A percentile compares a stretch with the other conserved stretches of the same genome.
phyloP scores from a whole-genome alignment of 2,113 vertebrate species.

The Rhea americana region DNA sequence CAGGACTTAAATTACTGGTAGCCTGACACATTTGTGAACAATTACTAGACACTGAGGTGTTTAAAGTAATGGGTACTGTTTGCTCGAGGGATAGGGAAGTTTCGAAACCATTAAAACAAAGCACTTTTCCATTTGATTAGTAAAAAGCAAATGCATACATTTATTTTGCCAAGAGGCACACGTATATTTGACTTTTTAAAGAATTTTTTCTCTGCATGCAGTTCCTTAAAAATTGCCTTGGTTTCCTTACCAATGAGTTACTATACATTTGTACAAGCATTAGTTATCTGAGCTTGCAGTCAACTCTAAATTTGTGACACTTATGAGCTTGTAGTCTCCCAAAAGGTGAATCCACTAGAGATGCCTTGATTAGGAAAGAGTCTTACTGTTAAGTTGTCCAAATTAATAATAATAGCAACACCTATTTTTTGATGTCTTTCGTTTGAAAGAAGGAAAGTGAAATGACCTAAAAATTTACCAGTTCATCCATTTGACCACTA shows the following conservation, averaged over 20 bases:
- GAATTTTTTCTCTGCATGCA: conserved; percentile 28
- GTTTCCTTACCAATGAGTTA: conserved; percentile 38
- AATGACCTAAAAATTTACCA: not conserved
- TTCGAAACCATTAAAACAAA: conserved; percentile 75
- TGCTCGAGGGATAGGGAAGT: conserved; percentile 75
- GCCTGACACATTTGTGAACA: conserved; percentile 82
- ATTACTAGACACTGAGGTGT: conserved; percentile 81
- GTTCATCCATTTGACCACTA: not conserved
- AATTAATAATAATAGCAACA: not conserved
- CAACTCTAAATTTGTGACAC: conserved; percentile 28
- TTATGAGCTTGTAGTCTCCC: not conserved
- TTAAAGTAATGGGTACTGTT: conserved; percentile 80
- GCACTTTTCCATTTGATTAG: conserved; percentile 78
- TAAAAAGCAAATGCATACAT: conserved; percentile 53
- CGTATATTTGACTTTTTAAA: conserved; percentile 32
- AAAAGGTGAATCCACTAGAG: conserved; percentile 25
- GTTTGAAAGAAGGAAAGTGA: not conserved
- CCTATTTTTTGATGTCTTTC: not conserved
- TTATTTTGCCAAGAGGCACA: conserved; percentile 37
- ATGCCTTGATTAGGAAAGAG: not conserved
- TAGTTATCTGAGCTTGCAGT: conserved; percentile 14
- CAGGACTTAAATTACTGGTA: conserved; percentile 82
- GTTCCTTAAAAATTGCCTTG: conserved; percentile 8
- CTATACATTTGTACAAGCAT: not conserved
- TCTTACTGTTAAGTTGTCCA: not conserved